Evolutionary conservation across 2,888 invertebrate species (phyloP).

Genomic region (Mesorhabditis sp.): DNA sequence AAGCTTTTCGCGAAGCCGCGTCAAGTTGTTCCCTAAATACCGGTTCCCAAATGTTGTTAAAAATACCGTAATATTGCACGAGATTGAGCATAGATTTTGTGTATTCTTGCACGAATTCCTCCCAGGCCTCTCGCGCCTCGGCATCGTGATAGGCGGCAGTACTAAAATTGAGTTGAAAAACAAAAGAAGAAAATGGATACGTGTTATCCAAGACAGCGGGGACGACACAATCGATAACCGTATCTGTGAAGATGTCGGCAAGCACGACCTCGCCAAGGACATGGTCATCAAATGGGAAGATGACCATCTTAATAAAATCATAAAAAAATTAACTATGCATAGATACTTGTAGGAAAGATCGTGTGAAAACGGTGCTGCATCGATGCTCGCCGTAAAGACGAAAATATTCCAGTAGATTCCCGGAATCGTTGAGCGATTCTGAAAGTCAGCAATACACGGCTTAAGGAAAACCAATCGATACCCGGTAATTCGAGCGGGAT

Average conservation of each 20-base stretch:
- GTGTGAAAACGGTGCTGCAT: conserved; percentile 75
- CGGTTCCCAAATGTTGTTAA: background rate
- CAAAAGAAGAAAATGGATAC: too few relatives aligned
- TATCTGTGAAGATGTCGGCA: conserved; percentile 13
- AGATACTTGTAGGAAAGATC: conserved; percentile 74
- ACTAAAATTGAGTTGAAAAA: too few relatives aligned
- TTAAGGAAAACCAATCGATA: background rate
- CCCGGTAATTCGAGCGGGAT: background rate
- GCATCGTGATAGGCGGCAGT: too few relatives aligned
- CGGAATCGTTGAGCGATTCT: background rate
- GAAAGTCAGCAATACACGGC: background rate
- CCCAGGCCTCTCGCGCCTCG: too few relatives aligned
- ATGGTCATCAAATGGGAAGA: conserved; percentile 31
- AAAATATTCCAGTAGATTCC: background rate
- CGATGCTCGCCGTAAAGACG: conserved; percentile 6
- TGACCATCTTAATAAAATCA: conserved; percentile 17
- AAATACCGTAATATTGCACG: too few relatives aligned
- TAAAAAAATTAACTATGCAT: background rate
- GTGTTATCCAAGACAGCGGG: too few relatives aligned
- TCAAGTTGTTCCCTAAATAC: conserved; percentile 79
- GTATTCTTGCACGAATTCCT: too few relatives aligned
- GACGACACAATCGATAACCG: conserved; percentile 11
- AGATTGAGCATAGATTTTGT: too few relatives aligned
- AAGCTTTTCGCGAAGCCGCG: conserved; percentile 87
- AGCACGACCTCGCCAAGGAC: conserved; percentile 19